These are phyloP conservation scores for Alcedo atthis DNA, from an alignment of 2,797 vertebrate genomes.

Conservation along the genomic window DNA sequence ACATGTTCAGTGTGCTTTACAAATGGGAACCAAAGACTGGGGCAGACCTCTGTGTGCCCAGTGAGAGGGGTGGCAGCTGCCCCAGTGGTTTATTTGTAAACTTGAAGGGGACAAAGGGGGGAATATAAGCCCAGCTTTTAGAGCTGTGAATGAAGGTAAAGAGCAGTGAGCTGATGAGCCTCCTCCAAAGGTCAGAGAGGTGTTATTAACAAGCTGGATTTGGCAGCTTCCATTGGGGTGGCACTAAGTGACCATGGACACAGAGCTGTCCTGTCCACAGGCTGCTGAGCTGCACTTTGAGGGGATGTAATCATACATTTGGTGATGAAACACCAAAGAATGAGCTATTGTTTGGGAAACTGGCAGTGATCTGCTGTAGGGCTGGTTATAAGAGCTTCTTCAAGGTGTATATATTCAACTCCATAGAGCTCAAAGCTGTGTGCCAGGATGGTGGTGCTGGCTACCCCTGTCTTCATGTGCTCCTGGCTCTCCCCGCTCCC, in stretches of 20 bases:
- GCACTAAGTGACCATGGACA: not conserved
- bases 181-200: no score
- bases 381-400: not conserved
- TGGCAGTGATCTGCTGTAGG: not conserved
- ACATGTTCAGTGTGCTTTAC: not conserved
- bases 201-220: not conserved
- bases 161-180: not conserved
- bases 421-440: not conserved
- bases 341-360: not conserved
- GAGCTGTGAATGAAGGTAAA: not conserved
- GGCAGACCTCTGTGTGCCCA: not conserved
- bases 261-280: not conserved
- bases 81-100: not conserved
- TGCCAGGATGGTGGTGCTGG: not conserved
- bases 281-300: not conserved
- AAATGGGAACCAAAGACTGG: not conserved
- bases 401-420: not conserved
- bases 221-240: not conserved
- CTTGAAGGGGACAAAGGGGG: not conserved
- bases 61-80: accelerated
- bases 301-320: no score
- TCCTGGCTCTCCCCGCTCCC: not conserved
- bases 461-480: not conserved
- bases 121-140: not conserved
- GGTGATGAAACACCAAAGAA: not conserved